phyloP scores from a whole-genome alignment of 2,888 invertebrate genomes.

The Phengaris arion region DNA sequence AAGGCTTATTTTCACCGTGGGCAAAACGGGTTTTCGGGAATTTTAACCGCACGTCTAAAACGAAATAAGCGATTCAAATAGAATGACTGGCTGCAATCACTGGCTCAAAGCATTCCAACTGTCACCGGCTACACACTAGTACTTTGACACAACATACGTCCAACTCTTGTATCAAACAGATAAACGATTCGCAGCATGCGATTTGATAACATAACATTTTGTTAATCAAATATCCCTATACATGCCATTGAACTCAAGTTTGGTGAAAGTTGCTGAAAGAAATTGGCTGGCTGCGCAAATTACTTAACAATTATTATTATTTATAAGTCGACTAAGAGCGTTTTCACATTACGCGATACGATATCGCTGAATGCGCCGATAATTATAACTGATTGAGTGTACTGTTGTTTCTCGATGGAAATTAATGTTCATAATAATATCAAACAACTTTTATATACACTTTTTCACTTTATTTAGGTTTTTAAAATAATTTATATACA shows the following conservation, averaged over 20 bases:
- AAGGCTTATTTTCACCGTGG: neutral
- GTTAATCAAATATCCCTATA: neutral
- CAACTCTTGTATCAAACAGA: neutral
- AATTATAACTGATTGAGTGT: too few species aligned
- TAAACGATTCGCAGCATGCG: neutral
- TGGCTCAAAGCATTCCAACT: conserved; percentile 15
- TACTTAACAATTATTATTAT: neutral
- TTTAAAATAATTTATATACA: too few species aligned
- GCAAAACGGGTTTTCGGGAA: neutral
- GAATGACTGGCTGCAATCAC: conserved; percentile 10
- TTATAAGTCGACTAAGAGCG: too few species aligned
- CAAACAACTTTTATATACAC: too few species aligned
- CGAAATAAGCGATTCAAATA: neutral
- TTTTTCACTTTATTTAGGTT: too few species aligned
- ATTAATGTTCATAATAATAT: too few species aligned
- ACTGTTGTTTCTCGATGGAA: too few species aligned
- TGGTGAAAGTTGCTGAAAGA: neutral
- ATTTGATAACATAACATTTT: neutral
- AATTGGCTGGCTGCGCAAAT: neutral
- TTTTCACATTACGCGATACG: too few species aligned
- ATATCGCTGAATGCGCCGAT: too few species aligned
- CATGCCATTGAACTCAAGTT: neutral
- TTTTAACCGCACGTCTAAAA: neutral
- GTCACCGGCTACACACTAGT: neutral
- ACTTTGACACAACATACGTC: neutral